Evolutionary conservation across 2,888 invertebrate species (phyloP), one percentile per base, ranked within the genome.

Genomic region (Thereva nobilitata): DNA sequence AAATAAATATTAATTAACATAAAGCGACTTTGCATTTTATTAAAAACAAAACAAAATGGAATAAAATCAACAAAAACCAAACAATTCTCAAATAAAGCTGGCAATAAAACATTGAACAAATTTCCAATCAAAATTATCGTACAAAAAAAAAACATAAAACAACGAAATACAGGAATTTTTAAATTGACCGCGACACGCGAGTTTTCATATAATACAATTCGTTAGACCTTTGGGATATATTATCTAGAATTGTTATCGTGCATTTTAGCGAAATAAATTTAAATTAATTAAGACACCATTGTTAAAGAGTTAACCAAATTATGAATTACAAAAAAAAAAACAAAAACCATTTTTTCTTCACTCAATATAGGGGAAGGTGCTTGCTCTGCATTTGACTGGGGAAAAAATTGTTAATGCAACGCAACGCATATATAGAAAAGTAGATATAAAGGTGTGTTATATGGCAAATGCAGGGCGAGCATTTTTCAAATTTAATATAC

Each of bases 241-340:
- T 50, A 41, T 40, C 9, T 41, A 23, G 23, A 23, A 23, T 23
- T 2, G 23, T 23, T 23, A 23, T 23, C 23, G 23, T 49, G 50
- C 37, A 45, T 37, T 61, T 61, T 61, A 61, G 61, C 50, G 61
- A 61, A 61, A 50, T 61, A 61, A 61, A 61, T 50, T 61, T 47
- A 61, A n/a, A 61, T 61, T 61, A 61, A 50, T 50, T 50, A 50
- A 50, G 50, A 61, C 49, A 23, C 23, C 23, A 41, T 59, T 61
- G 61, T 61, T 61, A 61, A 61, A 49, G 61, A 49, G 61, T 61
- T 61, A 49, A 61, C 23, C 23, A 23, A 23, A 23, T 23, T 23
- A 23, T 23, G 2, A 23, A 23, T 23, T 23, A 23, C 23, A 1
- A 23, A 23, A 23, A 23, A n/a, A 23, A 23, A 23, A 23, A 23